These are phyloP conservation scores for Scaptomyza graminum DNA, from an alignment of 1,140 invertebrate species.

Conservation along the genomic window DNA sequence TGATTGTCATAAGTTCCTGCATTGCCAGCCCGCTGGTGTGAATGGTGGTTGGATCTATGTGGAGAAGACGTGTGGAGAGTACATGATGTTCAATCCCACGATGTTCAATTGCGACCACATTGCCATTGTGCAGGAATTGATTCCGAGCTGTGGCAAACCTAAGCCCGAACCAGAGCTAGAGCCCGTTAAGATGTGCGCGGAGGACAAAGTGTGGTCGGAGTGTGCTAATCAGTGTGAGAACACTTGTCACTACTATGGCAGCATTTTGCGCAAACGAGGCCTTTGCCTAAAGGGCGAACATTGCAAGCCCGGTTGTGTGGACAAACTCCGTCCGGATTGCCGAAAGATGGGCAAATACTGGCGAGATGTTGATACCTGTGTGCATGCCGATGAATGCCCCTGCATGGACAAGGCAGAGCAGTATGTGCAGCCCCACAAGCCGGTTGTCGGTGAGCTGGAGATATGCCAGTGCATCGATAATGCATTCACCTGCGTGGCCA, in stretches of 20 bases:
- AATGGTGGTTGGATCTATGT: constrained; percentile 82
- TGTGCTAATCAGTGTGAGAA: constrained; percentile 87
- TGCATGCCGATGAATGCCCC: constrained; percentile 88
- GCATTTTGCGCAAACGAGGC: constrained; percentile 65
- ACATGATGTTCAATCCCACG: constrained; percentile 87
- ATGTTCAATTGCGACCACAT: constrained; percentile 87
- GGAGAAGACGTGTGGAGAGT: constrained; percentile 86
- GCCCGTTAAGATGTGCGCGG: constrained; percentile 44
- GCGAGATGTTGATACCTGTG: constrained; percentile 89
- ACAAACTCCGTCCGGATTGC: constrained; percentile 66
- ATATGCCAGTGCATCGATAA: constrained; percentile 91
- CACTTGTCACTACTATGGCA: constrained; percentile 86
- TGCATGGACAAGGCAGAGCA: constrained; percentile 87
- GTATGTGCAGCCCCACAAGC: constrained; percentile 84
- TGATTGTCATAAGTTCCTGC: constrained; percentile 87
- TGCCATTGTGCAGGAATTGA: constrained; percentile 85
- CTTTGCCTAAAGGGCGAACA: constrained; percentile 69
- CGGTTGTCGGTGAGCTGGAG: constrained; percentile 77
- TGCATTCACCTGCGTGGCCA: constrained; percentile 87
- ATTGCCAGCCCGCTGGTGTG: constrained; percentile 84
- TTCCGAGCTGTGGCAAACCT: constrained; percentile 85
- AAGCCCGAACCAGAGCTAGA: constrained; percentile 36
- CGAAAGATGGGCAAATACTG: constrained; percentile 84
- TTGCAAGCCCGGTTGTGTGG: constrained; percentile 83
- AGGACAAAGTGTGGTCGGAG: constrained; percentile 84